Evolutionary conservation across 2,888 invertebrate species (phyloP).

Genomic region (Athalia rosae): DNA sequence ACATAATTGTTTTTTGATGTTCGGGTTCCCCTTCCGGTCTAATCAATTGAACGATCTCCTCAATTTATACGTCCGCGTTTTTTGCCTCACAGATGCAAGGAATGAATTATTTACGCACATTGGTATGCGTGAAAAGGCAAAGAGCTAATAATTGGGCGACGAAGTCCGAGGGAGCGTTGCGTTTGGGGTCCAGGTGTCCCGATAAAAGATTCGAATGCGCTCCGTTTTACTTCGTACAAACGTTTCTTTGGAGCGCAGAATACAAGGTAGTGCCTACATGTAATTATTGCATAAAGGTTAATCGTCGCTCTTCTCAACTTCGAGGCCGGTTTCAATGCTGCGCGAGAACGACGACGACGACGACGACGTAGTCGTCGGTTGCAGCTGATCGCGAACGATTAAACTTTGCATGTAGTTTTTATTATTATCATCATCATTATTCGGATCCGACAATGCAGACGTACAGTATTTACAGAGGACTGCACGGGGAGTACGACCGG

Average conservation of each 20-base stretch:
- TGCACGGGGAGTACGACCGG: no score
- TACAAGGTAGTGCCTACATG: background rate
- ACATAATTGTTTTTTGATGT: no score
- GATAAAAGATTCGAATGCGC: slow-evolving; percentile 4
- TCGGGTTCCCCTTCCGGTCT: no score
- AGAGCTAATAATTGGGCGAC: background rate
- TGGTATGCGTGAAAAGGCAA: background rate
- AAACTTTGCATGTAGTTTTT: no score
- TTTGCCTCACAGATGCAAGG: no score
- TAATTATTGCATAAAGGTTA: slow-evolving; percentile 40
- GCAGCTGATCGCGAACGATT: background rate
- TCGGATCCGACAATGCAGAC: no score
- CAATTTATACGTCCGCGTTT: no score
- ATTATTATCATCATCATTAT: no score
- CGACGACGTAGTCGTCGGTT: no score
- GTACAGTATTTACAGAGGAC: no score
- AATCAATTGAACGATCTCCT: no score
- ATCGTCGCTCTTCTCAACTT: slow-evolving; percentile 1
- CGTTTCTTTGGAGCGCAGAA: slow-evolving; percentile 1
- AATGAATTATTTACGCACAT: no score
- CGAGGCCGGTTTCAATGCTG: background rate
- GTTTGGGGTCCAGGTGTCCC: slow-evolving; percentile 35
- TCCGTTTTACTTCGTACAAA: background rate
- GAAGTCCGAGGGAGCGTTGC: background rate
- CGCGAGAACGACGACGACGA: background rate